Base-by-base conservation (phyloP, 1,140 invertebrate genomes). In the Scaptomyza pallida region DNA sequence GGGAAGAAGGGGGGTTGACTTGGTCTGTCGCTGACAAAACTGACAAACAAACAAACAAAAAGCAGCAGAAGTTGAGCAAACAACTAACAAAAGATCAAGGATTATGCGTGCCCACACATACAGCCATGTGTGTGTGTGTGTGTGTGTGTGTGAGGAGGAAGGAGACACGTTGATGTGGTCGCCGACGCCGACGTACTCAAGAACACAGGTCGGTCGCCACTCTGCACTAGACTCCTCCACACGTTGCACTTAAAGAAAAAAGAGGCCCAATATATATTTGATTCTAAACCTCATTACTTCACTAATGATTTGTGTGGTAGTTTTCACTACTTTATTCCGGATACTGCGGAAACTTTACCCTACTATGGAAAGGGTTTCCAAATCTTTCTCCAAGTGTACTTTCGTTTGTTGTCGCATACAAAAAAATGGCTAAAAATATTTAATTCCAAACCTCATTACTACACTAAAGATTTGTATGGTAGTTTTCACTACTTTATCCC, bases 61-160 rank as follows among this genome's bases (percentile, higher is more conserved):
- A 61, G 33, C 23, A 37, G 26, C 71, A 75, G 55, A 86, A 86
- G 77, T 86, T 86, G 77, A 80, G 81, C 74, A 80, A 85, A 85
- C 73, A 85, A 86, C 81, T 77, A 85, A 86, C 81, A 86, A 85
- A 85, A 85, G 81, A 85, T 85, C 80, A 85, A 85, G 80, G 81
- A 85, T 85, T 80, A 86, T 80, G 80, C 81, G 76, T 85, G 75
- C 63, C 72, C 64, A 61, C 65, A 75, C 40, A 48, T 13, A 15
- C 10, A 30, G 17, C 30, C 8, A 17, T 19, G 26, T 21, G 30
- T 19, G 45, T 41, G 41, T 33, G 61, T 54, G 60, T 47, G 56
- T 17, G 26, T 41, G 23, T 62, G 61, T 59, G 73, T 44, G 71
- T 70, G 41, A 41, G 60, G 47, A 10, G 12, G 15, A 16, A 48